Base-by-base conservation (phyloP, 2,797 vertebrate species). In the Xerus rutilus region DNA sequence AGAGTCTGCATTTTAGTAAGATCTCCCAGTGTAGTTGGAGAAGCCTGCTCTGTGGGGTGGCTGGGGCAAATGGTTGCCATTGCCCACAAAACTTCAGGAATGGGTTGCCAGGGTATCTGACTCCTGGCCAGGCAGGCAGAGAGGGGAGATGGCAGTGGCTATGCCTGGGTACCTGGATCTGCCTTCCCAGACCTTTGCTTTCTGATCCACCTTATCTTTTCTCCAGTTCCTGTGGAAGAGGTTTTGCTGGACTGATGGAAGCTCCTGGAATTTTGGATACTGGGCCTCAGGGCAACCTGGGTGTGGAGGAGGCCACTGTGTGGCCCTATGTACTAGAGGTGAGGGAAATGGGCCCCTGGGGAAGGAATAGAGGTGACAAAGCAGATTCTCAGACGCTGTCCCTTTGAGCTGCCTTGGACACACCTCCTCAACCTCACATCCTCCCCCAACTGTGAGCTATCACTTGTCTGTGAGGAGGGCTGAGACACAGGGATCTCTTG, bases 261-360 rank as follows among this genome's bases (percentile, higher is more conserved):
- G 82, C 85, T 0, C 0, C 7, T 96, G 96, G 93, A 43, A 97
- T 84, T 98, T 86, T 95, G 1, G 0, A 28, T 47, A 45, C 74
- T 98, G 97, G 97, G 96, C 86, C 3, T 0, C 2, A 23, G 62
- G 96, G 1, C 91, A 98, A 20, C 96, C 93, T 47, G 0, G 0
- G 0, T 0, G 0, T 6, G 85, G 92, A 0, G 0, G 0, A 1
- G 97, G 97, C 5, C 1, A 0, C 23, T 97, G 95, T 6, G 67
- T 97, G 11, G 0, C 95, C 14, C 8, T 97, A 0, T 0, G 54
- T 7, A 88, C 57, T 43, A 65, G 1, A 91, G 97, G 97, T 96
- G 47, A 97, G 95, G n/a, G 28, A 28, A 13, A 0, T 6, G 54
- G 78, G 47, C 0, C 2, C 67, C 52, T 8, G 20, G 49, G 10